A percentile compares a stretch with the other conserved stretches of the same genome.
Conservation (phyloP, 2,113 vertebrate genomes). For the Cavia aperea region DNA sequence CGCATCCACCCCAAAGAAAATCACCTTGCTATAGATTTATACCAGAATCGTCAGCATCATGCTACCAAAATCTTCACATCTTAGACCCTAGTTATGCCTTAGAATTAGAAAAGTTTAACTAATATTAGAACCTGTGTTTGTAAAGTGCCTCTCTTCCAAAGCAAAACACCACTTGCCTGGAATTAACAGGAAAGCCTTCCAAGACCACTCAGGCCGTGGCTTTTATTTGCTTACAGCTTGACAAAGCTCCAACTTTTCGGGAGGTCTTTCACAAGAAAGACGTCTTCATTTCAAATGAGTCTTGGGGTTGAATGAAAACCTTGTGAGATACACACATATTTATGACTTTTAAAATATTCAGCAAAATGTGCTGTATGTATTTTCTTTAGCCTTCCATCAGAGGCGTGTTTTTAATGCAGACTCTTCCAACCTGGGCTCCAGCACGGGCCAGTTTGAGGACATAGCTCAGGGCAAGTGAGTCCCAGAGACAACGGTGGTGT, state of each 20-base stretch:
- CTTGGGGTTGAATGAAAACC: background rate
- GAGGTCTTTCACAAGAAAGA: background rate
- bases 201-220: too few species aligned
- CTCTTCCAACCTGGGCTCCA: background rate
- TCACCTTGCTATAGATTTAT: fast-evolving
- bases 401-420: background rate
- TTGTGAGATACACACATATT: background rate
- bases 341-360: background rate
- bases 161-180: background rate
- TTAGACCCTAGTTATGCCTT: background rate
- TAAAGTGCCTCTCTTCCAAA: background rate
- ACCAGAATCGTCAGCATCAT: background rate
- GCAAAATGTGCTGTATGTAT: background rate
- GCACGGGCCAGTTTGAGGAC: background rate
- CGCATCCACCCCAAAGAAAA: fast-evolving
- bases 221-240: background rate
- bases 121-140: background rate
- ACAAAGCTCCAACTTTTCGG: background rate
- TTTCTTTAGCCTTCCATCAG: background rate
- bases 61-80: background rate
- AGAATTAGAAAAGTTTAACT: background rate
- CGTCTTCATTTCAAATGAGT: background rate
- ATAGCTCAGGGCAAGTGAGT: too few species aligned
- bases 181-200: background rate
- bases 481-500: fast-evolving